Percentiles rank a stretch among this genome's conserved stretches.
These are phyloP conservation scores for Hemaris fuciformis DNA, from an alignment of 2,888 invertebrate genomes.

Conservation along the genomic window DNA sequence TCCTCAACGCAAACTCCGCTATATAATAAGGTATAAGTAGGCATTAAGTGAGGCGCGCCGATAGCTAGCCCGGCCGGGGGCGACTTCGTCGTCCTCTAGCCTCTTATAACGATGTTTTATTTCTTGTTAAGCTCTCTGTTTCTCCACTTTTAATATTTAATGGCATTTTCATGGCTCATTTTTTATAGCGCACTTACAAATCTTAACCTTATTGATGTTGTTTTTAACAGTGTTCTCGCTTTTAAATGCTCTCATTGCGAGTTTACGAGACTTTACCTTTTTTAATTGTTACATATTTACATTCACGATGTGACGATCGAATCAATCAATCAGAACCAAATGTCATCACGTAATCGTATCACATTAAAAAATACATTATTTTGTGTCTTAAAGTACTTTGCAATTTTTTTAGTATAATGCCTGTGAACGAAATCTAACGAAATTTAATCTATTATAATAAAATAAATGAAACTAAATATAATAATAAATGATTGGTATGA, in stretches of 20 bases:
- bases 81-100: conserved; percentile 67
- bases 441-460: too few species aligned
- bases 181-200: conserved; percentile 79
- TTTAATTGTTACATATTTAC: conserved; percentile 34
- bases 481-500: neutral
- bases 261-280: conserved; percentile 24
- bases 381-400: too few species aligned
- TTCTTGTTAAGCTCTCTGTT: conserved; percentile 82
- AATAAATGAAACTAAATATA: too few species aligned
- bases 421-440: too few species aligned
- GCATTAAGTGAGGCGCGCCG: conserved; percentile 80
- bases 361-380: neutral
- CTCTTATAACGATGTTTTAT: conserved; percentile 80
- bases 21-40: conserved; percentile 82
- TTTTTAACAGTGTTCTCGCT: conserved; percentile 45
- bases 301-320: neutral
- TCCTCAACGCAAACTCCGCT: conserved; percentile 82
- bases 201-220: conserved; percentile 72
- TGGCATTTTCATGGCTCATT: conserved; percentile 79
- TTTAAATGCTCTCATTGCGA: conserved; percentile 14
- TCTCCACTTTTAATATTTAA: conserved; percentile 82
- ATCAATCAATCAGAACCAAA: neutral
- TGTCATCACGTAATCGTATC: too few species aligned
- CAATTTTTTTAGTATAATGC: too few species aligned
- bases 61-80: conserved; percentile 76